phyloP scores from a whole-genome alignment of 2,888 invertebrate species.

The Rhagophthalmus giganteus region DNA sequence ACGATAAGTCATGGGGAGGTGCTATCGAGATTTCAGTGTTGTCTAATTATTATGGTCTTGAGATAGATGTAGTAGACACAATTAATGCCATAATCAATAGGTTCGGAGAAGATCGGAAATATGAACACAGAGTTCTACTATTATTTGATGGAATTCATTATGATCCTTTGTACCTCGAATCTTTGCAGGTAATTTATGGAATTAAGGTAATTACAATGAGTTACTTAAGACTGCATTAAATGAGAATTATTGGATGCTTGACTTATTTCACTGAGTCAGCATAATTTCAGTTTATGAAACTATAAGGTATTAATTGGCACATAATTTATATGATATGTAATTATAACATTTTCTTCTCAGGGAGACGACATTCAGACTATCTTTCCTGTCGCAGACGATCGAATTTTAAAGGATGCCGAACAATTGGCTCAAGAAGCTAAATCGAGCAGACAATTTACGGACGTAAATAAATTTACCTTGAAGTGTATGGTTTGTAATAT shows the following conservation, averaged over 20 bases:
- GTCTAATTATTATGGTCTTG: constrained; percentile 82
- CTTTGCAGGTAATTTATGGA: constrained; percentile 65
- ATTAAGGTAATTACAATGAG: no score
- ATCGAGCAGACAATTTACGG: constrained; percentile 87
- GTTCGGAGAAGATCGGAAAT: constrained; percentile 91
- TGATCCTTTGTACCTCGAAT: constrained; percentile 88
- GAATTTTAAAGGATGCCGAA: constrained; percentile 76
- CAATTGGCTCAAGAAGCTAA: constrained; percentile 87
- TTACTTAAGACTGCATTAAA: no score
- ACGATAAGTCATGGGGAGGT: constrained; percentile 92
- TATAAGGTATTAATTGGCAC: no score
- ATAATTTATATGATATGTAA: neutral
- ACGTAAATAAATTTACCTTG: constrained; percentile 82
- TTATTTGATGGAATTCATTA: constrained; percentile 97
- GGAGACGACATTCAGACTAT: constrained; percentile 75
- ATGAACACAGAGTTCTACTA: constrained; percentile 80
- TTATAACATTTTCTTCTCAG: constrained; percentile 51
- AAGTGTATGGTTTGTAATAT: constrained; percentile 81
- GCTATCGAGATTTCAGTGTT: constrained; percentile 92
- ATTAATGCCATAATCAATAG: constrained; percentile 87
- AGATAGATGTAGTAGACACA: constrained; percentile 93
- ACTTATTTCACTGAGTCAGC: no score
- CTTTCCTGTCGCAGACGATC: constrained; percentile 75
- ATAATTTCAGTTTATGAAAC: no score
- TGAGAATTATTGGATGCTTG: no score